Percentiles rank a stretch among this genome's conserved stretches.
Conservation (phyloP, 2,797 vertebrate species). For the Paratrypauchen microcephalus region DNA sequence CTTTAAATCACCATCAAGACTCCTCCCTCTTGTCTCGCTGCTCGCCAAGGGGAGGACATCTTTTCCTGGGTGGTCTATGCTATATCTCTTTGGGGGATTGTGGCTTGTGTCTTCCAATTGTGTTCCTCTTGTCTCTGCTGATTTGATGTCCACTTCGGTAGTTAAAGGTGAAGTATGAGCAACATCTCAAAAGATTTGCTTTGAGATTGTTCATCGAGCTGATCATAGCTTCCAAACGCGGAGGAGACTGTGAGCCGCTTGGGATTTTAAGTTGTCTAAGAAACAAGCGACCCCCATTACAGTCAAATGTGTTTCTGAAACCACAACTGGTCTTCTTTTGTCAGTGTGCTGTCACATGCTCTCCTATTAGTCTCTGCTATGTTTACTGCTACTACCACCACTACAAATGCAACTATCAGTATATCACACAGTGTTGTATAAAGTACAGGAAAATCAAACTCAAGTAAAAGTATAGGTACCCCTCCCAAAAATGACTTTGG, state of each 20-base stretch:
- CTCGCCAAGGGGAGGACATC: slow-evolving; percentile 28
- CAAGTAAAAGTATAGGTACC: too few species aligned
- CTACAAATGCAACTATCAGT: not conserved
- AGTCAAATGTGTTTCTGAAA: not conserved
- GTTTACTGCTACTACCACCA: not conserved
- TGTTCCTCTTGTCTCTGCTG: slow-evolving; percentile 8
- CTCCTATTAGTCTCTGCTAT: not conserved
- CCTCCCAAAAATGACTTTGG: too few species aligned
- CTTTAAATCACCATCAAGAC: slow-evolving; percentile 69
- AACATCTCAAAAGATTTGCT: slow-evolving; percentile 23
- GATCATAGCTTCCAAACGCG: slow-evolving; percentile 12
- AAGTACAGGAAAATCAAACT: too few species aligned
- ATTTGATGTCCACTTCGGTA: slow-evolving; percentile 10
- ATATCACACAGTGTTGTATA: too few species aligned
- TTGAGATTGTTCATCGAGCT: slow-evolving; percentile 12
- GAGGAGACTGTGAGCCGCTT: not conserved
- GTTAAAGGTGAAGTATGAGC: slow-evolving; percentile 14
- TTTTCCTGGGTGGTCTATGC: slow-evolving; percentile 52
- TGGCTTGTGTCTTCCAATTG: slow-evolving; percentile 4
- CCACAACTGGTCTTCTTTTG: not conserved
- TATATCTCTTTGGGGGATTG: slow-evolving; percentile 24
- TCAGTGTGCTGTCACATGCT: not conserved
- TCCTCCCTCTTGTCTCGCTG: slow-evolving; percentile 42
- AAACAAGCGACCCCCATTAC: slow-evolving; percentile 35
- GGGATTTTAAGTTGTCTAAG: slow-evolving; percentile 17